These are phyloP conservation scores for Trachelus iudaicus DNA, from an alignment of 2,888 invertebrate species.

Conservation along the genomic window DNA sequence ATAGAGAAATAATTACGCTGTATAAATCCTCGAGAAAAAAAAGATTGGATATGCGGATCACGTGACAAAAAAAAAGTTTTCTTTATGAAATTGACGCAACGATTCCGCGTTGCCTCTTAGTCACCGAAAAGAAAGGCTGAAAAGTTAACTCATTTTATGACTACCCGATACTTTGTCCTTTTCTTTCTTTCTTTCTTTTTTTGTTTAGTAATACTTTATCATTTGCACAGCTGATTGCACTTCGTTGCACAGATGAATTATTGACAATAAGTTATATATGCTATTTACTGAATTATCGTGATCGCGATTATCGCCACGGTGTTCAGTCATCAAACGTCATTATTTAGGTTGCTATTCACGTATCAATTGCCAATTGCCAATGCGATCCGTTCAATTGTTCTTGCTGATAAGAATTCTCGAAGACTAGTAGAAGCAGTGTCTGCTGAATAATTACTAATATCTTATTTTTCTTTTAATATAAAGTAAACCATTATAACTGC, in stretches of 20 bases:
- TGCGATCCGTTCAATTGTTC: no score
- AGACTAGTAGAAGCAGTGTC: no score
- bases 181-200: not conserved
- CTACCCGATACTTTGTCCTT: slow-evolving; percentile 7
- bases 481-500: no score
- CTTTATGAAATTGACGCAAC: slow-evolving; percentile 17
- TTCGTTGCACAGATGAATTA: slow-evolving; percentile 24
- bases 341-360: no score
- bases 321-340: no score
- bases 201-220: not conserved
- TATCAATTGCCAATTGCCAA: no score
- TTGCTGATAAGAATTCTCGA: no score
- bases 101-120: slow-evolving; percentile 10
- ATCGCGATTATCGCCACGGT: not conserved
- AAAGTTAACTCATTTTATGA: slow-evolving; percentile 36
- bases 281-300: slow-evolving; percentile 13
- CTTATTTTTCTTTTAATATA: no score
- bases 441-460: no score
- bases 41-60: slow-evolving; percentile 47
- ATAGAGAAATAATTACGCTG: not conserved
- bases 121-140: slow-evolving; percentile 22
- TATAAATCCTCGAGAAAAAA: not conserved
- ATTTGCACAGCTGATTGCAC: slow-evolving; percentile 11
- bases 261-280: slow-evolving; percentile 28
- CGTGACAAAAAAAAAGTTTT: slow-evolving; percentile 35